phyloP scores from a whole-genome alignment of 2,797 vertebrate species.

The Phataginus tricuspis region DNA sequence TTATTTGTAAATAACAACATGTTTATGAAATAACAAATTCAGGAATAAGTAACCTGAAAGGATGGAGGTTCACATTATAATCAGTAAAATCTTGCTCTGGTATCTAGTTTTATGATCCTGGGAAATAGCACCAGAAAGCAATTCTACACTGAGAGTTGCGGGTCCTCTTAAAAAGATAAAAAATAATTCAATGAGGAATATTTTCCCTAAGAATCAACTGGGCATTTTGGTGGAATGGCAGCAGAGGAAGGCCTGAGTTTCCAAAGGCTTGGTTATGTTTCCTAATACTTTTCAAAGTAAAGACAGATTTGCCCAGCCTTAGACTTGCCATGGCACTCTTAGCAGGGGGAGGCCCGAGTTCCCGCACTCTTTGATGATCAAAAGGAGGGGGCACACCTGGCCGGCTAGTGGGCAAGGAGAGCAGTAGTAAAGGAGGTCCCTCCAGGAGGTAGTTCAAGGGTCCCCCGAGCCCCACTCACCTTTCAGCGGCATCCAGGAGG shows the following conservation, averaged over 20 bases:
- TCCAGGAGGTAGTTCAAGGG: neutral
- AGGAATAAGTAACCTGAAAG: conserved; percentile 21
- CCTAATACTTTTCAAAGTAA: neutral
- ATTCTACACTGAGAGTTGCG: neutral
- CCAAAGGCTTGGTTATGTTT: neutral
- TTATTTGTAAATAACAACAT: conserved; percentile 16
- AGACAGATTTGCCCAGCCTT: neutral
- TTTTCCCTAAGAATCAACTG: conserved; percentile 27
- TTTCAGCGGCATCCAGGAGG: neutral
- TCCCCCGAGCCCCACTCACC: neutral
- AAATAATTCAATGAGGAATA: neutral
- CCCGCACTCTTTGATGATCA: neutral
- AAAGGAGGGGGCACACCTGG: neutral
- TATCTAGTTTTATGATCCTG: neutral
- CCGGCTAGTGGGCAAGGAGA: neutral
- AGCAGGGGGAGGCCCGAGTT: neutral
- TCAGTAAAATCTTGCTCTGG: neutral
- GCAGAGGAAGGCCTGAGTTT: neutral
- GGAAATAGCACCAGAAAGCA: neutral
- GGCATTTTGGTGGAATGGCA: neutral
- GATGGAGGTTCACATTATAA: neutral
- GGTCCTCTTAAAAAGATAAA: neutral
- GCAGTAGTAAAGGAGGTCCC: neutral
- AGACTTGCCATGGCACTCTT: neutral
- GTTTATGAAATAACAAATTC: neutral